These are phyloP conservation scores for Andrena hattorfiana DNA, from an alignment of 2,888 invertebrate species.

Conservation along the genomic window DNA sequence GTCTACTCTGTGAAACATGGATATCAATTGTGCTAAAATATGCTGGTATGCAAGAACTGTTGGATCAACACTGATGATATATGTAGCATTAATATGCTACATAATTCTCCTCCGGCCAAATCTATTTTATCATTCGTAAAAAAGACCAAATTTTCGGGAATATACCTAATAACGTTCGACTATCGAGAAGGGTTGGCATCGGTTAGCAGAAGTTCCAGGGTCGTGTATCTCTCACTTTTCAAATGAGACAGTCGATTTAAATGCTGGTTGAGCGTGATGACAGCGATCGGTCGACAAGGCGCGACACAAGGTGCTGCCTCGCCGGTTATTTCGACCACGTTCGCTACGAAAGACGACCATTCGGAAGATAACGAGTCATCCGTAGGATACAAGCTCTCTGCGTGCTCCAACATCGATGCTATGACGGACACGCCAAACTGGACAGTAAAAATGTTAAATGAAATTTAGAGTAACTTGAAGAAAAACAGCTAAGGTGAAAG, in stretches of 20 bases:
- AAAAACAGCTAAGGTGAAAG: not conserved
- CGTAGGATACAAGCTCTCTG: constrained; percentile 85
- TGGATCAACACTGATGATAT: constrained; percentile 58
- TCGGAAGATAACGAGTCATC: constrained; percentile 70
- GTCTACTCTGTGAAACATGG: constrained; percentile 68
- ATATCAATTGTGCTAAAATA: constrained; percentile 64
- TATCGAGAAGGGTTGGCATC: constrained; percentile 82
- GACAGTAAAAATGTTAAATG: constrained; percentile 21
- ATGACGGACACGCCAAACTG: constrained; percentile 87
- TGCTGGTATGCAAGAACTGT: constrained; percentile 57
- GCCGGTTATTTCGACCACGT: constrained; percentile 76
- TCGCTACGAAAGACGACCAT: constrained; percentile 80
- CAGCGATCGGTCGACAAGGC: constrained; percentile 79
- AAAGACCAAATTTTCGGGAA: constrained; percentile 37
- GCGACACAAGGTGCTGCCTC: constrained; percentile 76
- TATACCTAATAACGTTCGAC: constrained; percentile 69
- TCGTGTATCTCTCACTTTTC: constrained; percentile 77
- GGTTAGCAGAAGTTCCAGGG: constrained; percentile 80
- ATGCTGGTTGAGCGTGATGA: constrained; percentile 79
- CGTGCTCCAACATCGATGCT: constrained; percentile 86
- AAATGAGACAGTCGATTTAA: constrained; percentile 78
- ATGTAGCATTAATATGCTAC: constrained; percentile 67
- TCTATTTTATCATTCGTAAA: constrained; percentile 53
- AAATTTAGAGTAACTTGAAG: not conserved
- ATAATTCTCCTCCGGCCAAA: constrained; percentile 33